Evolutionary conservation across 2,797 vertebrate genomes (phyloP).

Genomic region (Sparidentex hasta): DNA sequence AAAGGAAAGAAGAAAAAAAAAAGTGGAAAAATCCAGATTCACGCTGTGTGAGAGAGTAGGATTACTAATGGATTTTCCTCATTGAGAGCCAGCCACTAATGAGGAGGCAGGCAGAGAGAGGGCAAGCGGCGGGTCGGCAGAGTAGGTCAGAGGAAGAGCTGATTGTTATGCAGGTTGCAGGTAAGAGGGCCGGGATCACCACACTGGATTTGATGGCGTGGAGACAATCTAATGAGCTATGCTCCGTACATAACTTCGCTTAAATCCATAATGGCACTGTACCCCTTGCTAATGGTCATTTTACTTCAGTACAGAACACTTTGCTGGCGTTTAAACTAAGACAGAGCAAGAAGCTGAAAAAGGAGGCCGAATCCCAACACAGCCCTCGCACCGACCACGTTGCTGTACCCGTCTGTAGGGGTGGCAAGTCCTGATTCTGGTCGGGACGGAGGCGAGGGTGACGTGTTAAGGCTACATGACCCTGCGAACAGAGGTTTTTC

Average conservation of each 20-base stretch:
- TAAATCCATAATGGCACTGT: conserved; percentile 46
- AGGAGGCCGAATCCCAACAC: neutral
- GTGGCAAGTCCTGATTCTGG: no score
- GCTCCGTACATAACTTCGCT: conserved; percentile 58
- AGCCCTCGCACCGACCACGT: no score
- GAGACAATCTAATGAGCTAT: conserved; percentile 74
- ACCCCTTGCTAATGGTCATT: conserved; percentile 49
- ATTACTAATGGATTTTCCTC: conserved; percentile 75
- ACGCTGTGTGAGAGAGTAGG: conserved; percentile 44
- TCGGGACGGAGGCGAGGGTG: no score
- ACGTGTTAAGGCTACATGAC: no score
- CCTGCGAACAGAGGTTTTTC: no score
- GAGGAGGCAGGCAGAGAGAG: conserved; percentile 73
- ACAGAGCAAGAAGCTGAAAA: conserved; percentile 10
- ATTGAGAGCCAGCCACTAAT: conserved; percentile 75
- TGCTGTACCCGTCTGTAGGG: no score
- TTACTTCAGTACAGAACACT: conserved; percentile 41
- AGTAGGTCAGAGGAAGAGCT: conserved; percentile 64
- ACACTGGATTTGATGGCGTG: conserved; percentile 63
- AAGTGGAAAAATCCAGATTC: conserved; percentile 40
- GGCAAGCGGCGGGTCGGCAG: conserved; percentile 63
- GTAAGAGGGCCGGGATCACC: conserved; percentile 62
- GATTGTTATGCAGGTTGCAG: conserved; percentile 81
- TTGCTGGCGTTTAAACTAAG: neutral
- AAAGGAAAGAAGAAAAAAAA: conserved; percentile 1